Evolutionary conservation across 2,888 invertebrate genomes (phyloP).

Genomic region (Agrochola litura): DNA sequence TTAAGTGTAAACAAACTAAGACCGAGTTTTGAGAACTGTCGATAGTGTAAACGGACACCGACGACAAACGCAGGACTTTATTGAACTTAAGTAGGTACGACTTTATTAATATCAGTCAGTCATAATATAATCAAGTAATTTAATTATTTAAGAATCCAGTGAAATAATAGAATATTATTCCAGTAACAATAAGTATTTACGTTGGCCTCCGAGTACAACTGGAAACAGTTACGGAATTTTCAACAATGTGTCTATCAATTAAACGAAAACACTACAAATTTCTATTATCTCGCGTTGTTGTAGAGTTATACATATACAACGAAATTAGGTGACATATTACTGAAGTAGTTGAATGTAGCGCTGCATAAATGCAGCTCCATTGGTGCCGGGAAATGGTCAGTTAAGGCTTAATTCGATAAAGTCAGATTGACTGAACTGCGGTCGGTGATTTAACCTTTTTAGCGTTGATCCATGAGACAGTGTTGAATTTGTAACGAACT

Average conservation of each 20-base stretch:
- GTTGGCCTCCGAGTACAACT: background rate
- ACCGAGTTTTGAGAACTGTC: constrained; percentile 71
- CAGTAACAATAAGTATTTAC: background rate
- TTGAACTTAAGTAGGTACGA: constrained; percentile 20
- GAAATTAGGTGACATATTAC: background rate
- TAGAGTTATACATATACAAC: background rate
- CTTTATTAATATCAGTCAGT: constrained; percentile 35
- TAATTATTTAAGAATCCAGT: background rate
- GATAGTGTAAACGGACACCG: constrained; percentile 70
- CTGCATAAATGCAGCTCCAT: constrained; percentile 21
- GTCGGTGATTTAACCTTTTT: constrained; percentile 41
- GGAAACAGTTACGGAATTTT: background rate
- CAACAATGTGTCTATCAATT: background rate
- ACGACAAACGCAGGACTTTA: constrained; percentile 49
- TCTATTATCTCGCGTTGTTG: background rate
- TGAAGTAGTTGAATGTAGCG: background rate
- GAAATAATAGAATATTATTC: background rate
- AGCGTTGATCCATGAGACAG: background rate
- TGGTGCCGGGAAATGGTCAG: constrained; percentile 71
- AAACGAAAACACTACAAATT: background rate
- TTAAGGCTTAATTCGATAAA: constrained; percentile 77
- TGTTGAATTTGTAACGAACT: background rate
- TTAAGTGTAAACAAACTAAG: constrained; percentile 71
- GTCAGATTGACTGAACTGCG: constrained; percentile 40
- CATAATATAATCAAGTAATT: background rate